Percentiles rank a stretch among this genome's conserved stretches.
Evolutionary conservation across 2,113 vertebrate genomes (phyloP).

Genomic region (Alligator mississippiensis): DNA sequence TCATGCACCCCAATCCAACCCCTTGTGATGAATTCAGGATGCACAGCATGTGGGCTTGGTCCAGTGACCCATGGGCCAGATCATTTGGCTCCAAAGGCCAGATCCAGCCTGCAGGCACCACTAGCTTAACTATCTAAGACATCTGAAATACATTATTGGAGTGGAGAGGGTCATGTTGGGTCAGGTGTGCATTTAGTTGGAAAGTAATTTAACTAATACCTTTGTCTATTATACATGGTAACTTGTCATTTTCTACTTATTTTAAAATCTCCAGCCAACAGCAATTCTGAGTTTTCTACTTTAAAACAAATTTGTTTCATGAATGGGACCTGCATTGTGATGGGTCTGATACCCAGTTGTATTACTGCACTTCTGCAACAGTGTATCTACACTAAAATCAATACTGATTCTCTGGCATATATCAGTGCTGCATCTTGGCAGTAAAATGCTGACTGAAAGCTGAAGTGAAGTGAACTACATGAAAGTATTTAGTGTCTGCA

Average conservation of each 20-base stretch:
- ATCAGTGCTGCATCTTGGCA: neutral
- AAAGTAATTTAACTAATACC: neutral
- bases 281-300: neutral
- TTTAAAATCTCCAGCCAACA: neutral
- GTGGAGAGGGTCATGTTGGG: neutral
- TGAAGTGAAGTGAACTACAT: neutral
- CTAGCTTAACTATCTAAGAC: neutral
- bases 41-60: no score
- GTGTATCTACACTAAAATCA: neutral
- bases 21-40: no score
- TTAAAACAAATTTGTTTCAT: neutral
- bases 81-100: no score
- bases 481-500: neutral
- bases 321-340: neutral
- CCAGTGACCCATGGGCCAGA: no score
- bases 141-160: neutral
- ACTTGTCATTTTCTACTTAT: neutral
- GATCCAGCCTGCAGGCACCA: no score
- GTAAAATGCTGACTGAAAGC: neutral
- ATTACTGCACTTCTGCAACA: neutral
- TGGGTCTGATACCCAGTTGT: accelerated
- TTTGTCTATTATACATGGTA: neutral
- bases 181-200: neutral
- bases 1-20: no score
- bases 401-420: neutral